Base-by-base conservation (phyloP, 2,888 invertebrate genomes). In the Noctua janthe region DNA sequence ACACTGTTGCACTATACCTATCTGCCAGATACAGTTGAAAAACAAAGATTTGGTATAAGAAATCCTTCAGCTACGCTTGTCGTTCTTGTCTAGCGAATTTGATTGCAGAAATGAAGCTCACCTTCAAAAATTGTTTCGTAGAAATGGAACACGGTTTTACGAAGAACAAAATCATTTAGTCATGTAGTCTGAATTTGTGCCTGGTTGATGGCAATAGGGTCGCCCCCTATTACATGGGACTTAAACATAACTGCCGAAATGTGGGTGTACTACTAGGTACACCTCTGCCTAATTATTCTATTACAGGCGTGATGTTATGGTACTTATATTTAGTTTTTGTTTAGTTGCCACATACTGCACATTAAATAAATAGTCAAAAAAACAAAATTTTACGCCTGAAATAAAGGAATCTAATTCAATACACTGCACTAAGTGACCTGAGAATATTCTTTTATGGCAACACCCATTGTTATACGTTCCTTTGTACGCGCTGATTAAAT, bases 401-500 rank as follows among this genome's bases (percentile, higher is more conserved):
- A 13, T 15, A 76, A n/a, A 70, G 23, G 47, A 77, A 75, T 20
- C 56, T n/a, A 62, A 54, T 74, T 66, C 51, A 56, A 67, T 67
- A 51, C 15, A 69, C 62, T 51, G 43, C 59, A 77, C 59, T 77
- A 71, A 77, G 83, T 74, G 69, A 66, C 64, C 54, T 72, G 77
- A 59, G 81, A 75, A 78, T 35, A 74, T 73, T 81, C 69, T 84
- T 78, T 73, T 70, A 77, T 78, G 71, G 64, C 62, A 75, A 54
- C 59, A 56, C 11, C 84, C 39, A 84, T 84, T 84, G 84, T 84
- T 72, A 43, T 29, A 66, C 70, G 49, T 69, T 75, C 82, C 78
- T 81, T 87, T 87, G 86, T 88, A 76, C 69, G 71, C 88, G 64
- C 66, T 72, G 81, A 84, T 84, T 84, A 84, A 81, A 84, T 76